phyloP scores from a whole-genome alignment of 2,113 vertebrate species.

The Aptenodytes forsteri region DNA sequence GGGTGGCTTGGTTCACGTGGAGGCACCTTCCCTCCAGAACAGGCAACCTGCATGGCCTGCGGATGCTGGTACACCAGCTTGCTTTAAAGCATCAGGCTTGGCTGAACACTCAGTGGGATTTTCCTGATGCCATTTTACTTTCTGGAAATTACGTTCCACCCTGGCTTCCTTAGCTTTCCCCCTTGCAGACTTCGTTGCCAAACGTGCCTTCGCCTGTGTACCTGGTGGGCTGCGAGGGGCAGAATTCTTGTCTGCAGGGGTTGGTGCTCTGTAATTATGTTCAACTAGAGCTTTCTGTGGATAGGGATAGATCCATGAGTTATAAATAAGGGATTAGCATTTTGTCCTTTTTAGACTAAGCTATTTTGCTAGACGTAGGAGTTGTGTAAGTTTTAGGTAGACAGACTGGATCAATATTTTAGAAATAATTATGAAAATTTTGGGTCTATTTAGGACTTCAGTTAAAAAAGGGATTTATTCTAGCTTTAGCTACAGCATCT shows the following conservation, averaged over 20 bases:
- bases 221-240: rapidly evolving
- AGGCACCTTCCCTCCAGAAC: background rate
- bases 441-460: background rate
- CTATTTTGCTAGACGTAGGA: background rate
- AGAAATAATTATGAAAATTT: background rate
- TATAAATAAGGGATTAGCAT: background rate
- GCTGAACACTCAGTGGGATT: rapidly evolving
- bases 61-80: background rate
- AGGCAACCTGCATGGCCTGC: rapidly evolving
- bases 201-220: rapidly evolving
- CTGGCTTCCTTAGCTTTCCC: background rate
- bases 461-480: background rate
- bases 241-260: background rate
- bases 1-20: rapidly evolving
- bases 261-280: rapidly evolving
- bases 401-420: background rate
- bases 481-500: background rate
- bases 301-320: background rate
- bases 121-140: background rate
- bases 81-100: rapidly evolving
- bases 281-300: background rate
- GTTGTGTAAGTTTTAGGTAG: background rate
- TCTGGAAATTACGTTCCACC: rapidly evolving
- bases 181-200: rapidly evolving
- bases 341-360: background rate